phyloP scores from a whole-genome alignment of 2,888 invertebrate species.

The Diplazon laetatorius region DNA sequence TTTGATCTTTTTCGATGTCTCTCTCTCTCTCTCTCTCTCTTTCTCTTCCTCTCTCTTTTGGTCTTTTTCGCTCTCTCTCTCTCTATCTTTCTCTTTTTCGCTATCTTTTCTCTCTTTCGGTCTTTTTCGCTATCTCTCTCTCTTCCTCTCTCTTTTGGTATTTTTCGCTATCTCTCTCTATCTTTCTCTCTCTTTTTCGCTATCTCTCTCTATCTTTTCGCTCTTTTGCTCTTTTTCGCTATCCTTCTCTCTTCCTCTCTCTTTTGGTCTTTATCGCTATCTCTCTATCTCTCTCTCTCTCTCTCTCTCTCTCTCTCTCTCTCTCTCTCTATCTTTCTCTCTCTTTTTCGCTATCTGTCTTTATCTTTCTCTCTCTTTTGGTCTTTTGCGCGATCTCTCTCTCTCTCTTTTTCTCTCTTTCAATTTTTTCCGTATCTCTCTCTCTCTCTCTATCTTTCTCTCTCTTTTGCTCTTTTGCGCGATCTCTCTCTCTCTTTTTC shows the following conservation, averaged over 20 bases:
- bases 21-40: not conserved
- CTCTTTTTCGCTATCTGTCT: too few relatives aligned
- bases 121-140: conserved; percentile 13
- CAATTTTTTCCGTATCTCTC: too few relatives aligned
- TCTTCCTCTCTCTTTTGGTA: not conserved
- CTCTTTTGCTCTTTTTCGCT: too few relatives aligned
- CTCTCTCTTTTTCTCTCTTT: too few relatives aligned
- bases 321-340: not conserved
- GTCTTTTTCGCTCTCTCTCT: conserved; percentile 19
- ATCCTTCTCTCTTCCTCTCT: too few relatives aligned
- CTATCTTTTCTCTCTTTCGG: not conserved
- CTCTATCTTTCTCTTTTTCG: conserved; percentile 12
- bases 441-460: too few relatives aligned
- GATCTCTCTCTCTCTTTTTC: too few relatives aligned
- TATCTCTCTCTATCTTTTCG: conserved; percentile 14
- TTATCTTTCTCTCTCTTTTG: not conserved
- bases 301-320: not conserved
- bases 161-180: conserved; percentile 14
- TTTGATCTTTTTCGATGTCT: not conserved
- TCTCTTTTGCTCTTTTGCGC: not conserved
- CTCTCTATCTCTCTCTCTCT: conserved; percentile 10
- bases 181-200: not conserved
- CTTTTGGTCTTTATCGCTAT: too few relatives aligned
- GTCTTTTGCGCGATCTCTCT: not conserved
- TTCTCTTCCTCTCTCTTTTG: conserved; percentile 4